Evolutionary conservation across 2,797 vertebrate species (phyloP), one percentile per base, ranked within the genome.

Genomic region (Brotula barbata): DNA sequence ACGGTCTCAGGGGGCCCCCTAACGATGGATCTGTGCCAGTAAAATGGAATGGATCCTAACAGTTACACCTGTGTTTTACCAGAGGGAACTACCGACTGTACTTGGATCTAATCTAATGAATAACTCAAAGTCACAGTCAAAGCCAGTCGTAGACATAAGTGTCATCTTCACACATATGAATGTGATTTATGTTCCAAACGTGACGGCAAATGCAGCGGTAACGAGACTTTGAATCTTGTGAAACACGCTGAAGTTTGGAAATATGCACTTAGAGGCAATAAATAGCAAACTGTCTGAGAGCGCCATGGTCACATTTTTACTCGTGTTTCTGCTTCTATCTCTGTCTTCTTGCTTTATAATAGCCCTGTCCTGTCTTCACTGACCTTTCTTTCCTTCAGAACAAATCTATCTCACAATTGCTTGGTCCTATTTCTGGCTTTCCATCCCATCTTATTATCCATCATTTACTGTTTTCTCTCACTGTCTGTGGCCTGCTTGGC

Each of bases 401-500:
- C 22, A 31, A 25, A 39, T 62, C 49, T 58, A 39, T 33, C 36
- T 59, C 28, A 48, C 34, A 22, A 42, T 40, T 52, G 1, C 23
- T 46, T 55, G 22, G 33, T 52, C 1, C 8, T 36, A 28, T 40
- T 42, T 59, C 21, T 58, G 16, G 61, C 19, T 53, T 69, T 58
- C 33, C 20, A 47, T 7, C 31, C 6, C 11, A n/a, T 21, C 15
- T 20, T 28, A 39, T 23, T 39, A 20, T 28, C 42, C 44, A 28
- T 28, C 7, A 28, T 28, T 47, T 6, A 41, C 23, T 57, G n/a
- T 53, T 52, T 42, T 52, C 58, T 36, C 17, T 58, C 0, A 44
- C 60, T 49, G 48, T 64, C 52, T 37, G 31, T 69, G 53, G 43
- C 45, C 36, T 66, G 62, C 61, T 64, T 34, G 64, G 41, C 52